Conservation (phyloP, 2,888 invertebrate genomes). For the Morpho helenor region DNA sequence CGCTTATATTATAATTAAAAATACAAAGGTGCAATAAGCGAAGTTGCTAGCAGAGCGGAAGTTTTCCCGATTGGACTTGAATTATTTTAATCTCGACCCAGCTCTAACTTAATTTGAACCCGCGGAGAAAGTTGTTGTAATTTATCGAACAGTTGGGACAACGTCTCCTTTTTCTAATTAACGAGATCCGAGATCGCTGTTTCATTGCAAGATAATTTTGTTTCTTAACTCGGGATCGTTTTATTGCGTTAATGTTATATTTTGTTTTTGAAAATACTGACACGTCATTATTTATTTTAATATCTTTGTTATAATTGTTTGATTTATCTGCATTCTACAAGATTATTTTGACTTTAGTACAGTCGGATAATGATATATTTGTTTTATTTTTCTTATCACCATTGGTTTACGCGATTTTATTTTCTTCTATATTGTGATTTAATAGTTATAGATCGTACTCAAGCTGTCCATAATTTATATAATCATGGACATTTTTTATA, state of each 20-base stretch:
- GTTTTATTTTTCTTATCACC: no score
- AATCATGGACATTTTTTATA: no score
- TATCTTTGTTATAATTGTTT: no score
- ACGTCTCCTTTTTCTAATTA: constrained; percentile 21
- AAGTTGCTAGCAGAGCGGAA: constrained; percentile 22
- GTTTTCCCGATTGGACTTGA: constrained; percentile 23
- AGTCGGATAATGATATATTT: no score
- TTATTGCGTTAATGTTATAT: constrained; percentile 1
- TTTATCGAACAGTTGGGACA: constrained; percentile 20
- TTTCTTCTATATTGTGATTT: no score
- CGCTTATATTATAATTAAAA: constrained; percentile 8
- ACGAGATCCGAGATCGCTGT: constrained; percentile 14
- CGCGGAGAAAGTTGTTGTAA: constrained; percentile 20
- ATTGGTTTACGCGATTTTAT: no score
- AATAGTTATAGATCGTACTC: no score
- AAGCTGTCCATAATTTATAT: no score
- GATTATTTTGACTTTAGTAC: no score
- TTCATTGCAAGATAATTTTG: constrained; percentile 12
- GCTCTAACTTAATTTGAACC: constrained; percentile 22
- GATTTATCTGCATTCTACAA: no score
- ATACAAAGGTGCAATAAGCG: constrained; percentile 20
- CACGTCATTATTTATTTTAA: no score
- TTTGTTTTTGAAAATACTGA: background rate
- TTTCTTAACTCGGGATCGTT: constrained; percentile 4
- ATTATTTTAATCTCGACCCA: constrained; percentile 24